phyloP scores from a whole-genome alignment of 2,888 invertebrate genomes.

The Dasysyrphus albostriatus region DNA sequence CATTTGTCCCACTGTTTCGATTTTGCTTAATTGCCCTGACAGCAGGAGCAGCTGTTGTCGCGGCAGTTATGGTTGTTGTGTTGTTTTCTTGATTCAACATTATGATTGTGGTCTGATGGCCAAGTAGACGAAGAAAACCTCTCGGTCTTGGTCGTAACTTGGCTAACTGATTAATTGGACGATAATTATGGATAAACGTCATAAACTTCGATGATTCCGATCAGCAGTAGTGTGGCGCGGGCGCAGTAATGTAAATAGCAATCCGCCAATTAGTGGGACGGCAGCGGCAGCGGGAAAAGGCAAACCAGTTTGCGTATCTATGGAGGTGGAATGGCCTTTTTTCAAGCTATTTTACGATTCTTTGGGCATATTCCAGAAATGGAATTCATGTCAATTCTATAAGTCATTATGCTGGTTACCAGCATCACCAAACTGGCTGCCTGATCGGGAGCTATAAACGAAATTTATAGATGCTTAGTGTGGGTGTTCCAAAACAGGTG shows the following conservation, averaged over 20 bases:
- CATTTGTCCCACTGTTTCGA: constrained; percentile 67
- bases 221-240: constrained; percentile 44
- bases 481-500: constrained; percentile 46
- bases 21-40: constrained; percentile 72
- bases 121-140: constrained; percentile 23
- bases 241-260: constrained; percentile 65
- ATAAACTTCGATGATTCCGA: constrained; percentile 72
- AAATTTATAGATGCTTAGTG: constrained; percentile 50
- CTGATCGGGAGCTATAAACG: constrained; percentile 73
- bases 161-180: constrained; percentile 73
- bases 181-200: constrained; percentile 76
- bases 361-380: constrained; percentile 44
- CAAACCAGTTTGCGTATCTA: constrained; percentile 41
- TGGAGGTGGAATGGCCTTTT: constrained; percentile 56
- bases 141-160: constrained; percentile 33
- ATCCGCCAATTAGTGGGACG: constrained; percentile 73
- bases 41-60: constrained; percentile 69
- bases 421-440: constrained; percentile 57
- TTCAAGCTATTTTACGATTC: constrained; percentile 57
- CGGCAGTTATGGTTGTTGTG: constrained; percentile 51
- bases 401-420: constrained; percentile 68
- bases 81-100: constrained; percentile 22
- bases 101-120: constrained; percentile 18
- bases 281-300: constrained; percentile 4
- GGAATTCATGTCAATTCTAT: constrained; percentile 72